A percentile compares a stretch with the other conserved stretches of the same genome.
Evolutionary conservation across 2,797 vertebrate species (phyloP).

Genomic region (Nannoperca australis): DNA sequence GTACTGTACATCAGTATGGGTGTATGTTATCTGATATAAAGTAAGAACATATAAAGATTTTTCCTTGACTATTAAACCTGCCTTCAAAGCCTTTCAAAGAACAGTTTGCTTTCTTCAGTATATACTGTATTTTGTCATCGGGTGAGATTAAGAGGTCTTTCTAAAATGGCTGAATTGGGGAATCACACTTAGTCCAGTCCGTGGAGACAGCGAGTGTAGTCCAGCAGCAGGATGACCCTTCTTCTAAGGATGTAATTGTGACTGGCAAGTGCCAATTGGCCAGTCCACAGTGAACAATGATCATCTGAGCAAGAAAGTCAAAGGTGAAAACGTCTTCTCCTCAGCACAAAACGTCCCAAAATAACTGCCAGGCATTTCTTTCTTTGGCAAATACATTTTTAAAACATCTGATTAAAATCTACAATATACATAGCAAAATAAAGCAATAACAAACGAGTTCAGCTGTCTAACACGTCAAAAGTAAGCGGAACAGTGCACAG

Average conservation of each 20-base stretch:
- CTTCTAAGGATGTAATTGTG: slow-evolving; percentile 27
- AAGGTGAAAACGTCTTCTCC: neutral
- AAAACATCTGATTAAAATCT: neutral
- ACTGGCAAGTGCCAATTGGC: neutral
- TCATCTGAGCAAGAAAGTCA: neutral
- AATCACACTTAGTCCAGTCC: slow-evolving; percentile 10
- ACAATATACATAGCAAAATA: neutral
- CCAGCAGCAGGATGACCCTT: slow-evolving; percentile 11
- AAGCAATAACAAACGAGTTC: neutral
- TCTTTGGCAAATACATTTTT: neutral
- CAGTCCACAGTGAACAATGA: neutral
- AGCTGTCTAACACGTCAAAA: neutral
- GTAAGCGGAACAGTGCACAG: too few relatives aligned
- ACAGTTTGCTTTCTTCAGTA: neutral
- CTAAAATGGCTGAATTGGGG: neutral
- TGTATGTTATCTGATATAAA: neutral
- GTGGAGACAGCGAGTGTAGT: neutral
- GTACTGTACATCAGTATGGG: neutral
- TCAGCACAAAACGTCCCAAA: neutral
- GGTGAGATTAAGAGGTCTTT: neutral
- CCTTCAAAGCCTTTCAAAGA: neutral
- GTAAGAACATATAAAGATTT: neutral
- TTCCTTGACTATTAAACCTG: neutral
- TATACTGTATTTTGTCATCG: slow-evolving; percentile 4
- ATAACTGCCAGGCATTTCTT: neutral